These are phyloP conservation scores for Calameuta filiformis DNA, from an alignment of 2,888 invertebrate genomes.

Conservation along the genomic window DNA sequence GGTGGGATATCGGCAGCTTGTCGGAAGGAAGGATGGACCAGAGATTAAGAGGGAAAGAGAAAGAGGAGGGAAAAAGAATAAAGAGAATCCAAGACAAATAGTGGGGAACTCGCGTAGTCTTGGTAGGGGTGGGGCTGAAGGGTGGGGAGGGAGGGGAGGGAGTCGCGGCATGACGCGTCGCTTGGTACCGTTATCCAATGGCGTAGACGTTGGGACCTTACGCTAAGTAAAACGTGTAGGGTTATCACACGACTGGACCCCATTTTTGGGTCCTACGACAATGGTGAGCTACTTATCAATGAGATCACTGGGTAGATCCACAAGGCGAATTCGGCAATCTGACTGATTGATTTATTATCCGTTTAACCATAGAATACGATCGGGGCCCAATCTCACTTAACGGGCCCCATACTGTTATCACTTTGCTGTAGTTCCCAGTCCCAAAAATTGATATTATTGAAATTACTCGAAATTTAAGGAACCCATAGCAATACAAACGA, in stretches of 20 bases:
- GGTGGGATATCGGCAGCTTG: slow-evolving; percentile 43
- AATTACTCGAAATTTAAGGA: no score
- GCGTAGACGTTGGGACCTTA: slow-evolving; percentile 41
- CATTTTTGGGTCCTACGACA: slow-evolving; percentile 52
- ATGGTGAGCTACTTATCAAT: slow-evolving; percentile 62
- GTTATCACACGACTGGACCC: slow-evolving; percentile 19
- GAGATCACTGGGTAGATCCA: slow-evolving; percentile 56
- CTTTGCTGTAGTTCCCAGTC: neutral
- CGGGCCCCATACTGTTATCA: neutral
- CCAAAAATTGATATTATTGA: neutral
- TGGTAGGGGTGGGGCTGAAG: slow-evolving; percentile 26
- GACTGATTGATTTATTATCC: slow-evolving; percentile 5
- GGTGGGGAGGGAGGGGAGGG: slow-evolving; percentile 28
- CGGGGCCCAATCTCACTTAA: neutral
- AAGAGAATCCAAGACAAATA: neutral
- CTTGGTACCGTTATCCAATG: slow-evolving; percentile 61
- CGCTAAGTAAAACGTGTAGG: slow-evolving; percentile 7
- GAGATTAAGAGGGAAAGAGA: neutral
- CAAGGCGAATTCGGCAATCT: slow-evolving; percentile 47
- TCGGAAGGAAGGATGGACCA: slow-evolving; percentile 24
- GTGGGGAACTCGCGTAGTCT: neutral
- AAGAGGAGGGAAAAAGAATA: neutral
- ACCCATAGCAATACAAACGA: neutral
- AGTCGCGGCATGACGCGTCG: slow-evolving; percentile 54
- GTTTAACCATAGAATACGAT: neutral